These are phyloP conservation scores for Sarcophilus harrisii DNA, from an alignment of 2,797 vertebrate species.

Conservation along the genomic window DNA sequence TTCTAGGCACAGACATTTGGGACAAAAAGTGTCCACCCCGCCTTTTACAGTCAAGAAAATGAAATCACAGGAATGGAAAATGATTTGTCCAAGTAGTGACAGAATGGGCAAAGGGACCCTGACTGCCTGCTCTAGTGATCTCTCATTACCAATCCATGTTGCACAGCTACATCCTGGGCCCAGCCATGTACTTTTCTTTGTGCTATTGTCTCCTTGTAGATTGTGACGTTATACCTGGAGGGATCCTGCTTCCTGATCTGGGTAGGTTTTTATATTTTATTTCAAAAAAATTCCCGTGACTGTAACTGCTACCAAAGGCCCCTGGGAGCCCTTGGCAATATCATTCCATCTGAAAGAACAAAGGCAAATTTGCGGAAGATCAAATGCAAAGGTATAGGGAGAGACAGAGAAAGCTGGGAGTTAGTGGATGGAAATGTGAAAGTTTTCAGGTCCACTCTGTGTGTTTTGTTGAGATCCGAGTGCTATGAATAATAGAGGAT, in stretches of 20 bases:
- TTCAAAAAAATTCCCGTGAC: constrained; percentile 68
- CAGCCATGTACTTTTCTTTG: constrained; percentile 61
- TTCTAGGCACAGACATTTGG: constrained; percentile 54
- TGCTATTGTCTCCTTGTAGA: constrained; percentile 49
- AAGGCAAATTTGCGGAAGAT: constrained; percentile 77
- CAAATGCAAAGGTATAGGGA: constrained; percentile 62
- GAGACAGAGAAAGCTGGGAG: constrained; percentile 55
- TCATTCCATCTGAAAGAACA: constrained; percentile 77
- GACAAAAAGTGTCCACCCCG: constrained; percentile 51
- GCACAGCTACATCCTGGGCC: not conserved
- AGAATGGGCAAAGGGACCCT: not conserved
- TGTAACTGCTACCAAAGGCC: constrained; percentile 60
- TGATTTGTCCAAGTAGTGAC: not conserved
- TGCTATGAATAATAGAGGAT: constrained; percentile 58
- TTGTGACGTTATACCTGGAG: constrained; percentile 69
- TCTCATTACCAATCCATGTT: not conserved
- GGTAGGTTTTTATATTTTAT: constrained; percentile 72
- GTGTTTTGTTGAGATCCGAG: constrained; percentile 61
- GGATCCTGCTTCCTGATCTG: constrained; percentile 57
- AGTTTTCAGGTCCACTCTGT: constrained; percentile 30
- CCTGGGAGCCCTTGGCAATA: constrained; percentile 61
- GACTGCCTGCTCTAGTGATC: not conserved
- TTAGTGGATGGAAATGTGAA: constrained; percentile 21
- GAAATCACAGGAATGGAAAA: not conserved
- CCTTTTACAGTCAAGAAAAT: constrained; percentile 19